A percentile compares a stretch with the other conserved stretches of the same genome.
These are phyloP conservation scores for Omphaloscelis lunosa DNA, from an alignment of 2,888 invertebrate genomes.

Conservation along the genomic window DNA sequence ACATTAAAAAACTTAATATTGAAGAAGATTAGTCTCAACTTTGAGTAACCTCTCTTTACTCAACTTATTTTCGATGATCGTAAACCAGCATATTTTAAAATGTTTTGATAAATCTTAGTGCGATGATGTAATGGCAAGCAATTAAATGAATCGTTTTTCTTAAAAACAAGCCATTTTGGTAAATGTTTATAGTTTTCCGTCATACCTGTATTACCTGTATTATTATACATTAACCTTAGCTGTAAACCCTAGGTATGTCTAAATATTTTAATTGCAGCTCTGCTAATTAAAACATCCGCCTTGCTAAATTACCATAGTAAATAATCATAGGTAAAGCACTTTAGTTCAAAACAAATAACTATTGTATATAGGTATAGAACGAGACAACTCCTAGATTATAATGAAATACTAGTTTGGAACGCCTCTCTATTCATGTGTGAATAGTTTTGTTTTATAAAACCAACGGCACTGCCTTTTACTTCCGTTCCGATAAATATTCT, in stretches of 20 bases:
- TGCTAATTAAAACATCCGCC: neutral
- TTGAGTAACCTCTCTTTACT: neutral
- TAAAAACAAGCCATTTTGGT: slow-evolving; percentile 9
- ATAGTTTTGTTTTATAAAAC: no score
- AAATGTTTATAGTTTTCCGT: neutral
- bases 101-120: neutral
- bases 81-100: neutral
- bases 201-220: no score
- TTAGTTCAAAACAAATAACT: slow-evolving; percentile 6
- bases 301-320: slow-evolving; percentile 11
- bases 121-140: slow-evolving; percentile 40
- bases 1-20: no score
- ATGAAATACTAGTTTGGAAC: neutral
- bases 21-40: no score
- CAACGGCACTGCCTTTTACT: no score
- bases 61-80: neutral
- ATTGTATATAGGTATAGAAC: neutral
- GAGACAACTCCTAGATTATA: neutral
- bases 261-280: slow-evolving; percentile 2
- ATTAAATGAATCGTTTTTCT: slow-evolving; percentile 26
- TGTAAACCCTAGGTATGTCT: neutral
- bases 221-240: neutral
- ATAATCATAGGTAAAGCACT: neutral
- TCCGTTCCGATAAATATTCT: no score
- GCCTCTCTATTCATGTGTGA: no score